These are phyloP conservation scores for Plestiodon gilberti DNA, from an alignment of 2,113 vertebrate genomes.

Conservation along the genomic window DNA sequence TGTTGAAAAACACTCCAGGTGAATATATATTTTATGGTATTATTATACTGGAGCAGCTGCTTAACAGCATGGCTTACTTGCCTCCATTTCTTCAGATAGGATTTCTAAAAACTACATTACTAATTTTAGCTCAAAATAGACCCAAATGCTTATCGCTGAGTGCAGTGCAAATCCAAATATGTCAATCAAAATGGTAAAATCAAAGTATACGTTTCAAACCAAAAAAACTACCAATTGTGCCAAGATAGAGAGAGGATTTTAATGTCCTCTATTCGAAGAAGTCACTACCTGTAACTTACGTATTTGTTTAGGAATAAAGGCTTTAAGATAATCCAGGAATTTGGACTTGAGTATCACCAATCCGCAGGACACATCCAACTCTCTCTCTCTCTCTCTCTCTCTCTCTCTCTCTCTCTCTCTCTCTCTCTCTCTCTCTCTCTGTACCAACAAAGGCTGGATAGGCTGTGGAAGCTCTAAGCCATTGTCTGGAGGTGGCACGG, in stretches of 20 bases:
- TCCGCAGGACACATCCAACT: too few species aligned
- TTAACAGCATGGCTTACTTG: slow-evolving; percentile 42
- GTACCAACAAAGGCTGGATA: too few species aligned
- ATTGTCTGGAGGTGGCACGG: too few species aligned
- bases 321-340: too few species aligned
- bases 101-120: slow-evolving; percentile 32
- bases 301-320: too few species aligned
- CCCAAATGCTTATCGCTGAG: background rate
- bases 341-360: too few species aligned
- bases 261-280: too few species aligned
- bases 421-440: too few species aligned
- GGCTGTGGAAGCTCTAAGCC: too few species aligned
- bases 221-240: background rate
- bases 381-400: too few species aligned
- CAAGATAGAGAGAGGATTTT: background rate
- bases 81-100: slow-evolving; percentile 1
- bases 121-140: slow-evolving; percentile 25
- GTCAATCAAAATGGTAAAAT: slow-evolving; percentile 26
- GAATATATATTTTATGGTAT: slow-evolving; percentile 31
- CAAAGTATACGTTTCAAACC: background rate
- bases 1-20: slow-evolving; percentile 37
- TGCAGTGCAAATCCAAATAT: slow-evolving; percentile 18
- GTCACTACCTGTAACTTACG: too few species aligned
- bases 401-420: too few species aligned
- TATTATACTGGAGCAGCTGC: slow-evolving; percentile 29